Base-by-base conservation (phyloP, 2,797 vertebrate species). In the Sebastes oblongus region DNA sequence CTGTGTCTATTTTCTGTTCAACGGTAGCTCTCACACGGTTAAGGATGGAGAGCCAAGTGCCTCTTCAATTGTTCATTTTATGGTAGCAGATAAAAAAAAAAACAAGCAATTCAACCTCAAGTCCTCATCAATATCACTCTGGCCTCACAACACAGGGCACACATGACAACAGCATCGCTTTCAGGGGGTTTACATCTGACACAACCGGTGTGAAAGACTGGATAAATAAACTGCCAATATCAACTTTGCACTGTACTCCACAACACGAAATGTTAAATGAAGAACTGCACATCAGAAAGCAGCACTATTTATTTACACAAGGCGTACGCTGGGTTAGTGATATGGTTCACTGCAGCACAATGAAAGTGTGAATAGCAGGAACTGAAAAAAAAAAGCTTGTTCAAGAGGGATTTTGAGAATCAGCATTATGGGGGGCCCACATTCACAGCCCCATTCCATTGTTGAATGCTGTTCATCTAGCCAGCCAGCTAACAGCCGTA, bases 361-460 rank as follows among this genome's bases (percentile, higher is more conserved):
- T 89, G 86, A 75, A 73, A 79, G 72, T 81, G 72, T 89, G 89
- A 92, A 89, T 82, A 78, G 69, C 88, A 88, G 86, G 82, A 87
- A 87, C 73, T 85, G 83, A 68, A 86, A 91, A 89, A n/a, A 88
- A 83, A 88, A 82, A 77, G 86, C 87, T 85, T 88, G 89, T 91
- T 77, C 60, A 60, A 85, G 80, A 80, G 87, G 85, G 93, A 94
- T 94, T 94, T 89, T 77, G 84, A 91, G 75, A 68, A 91, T 94
- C 93, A 95, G 94, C 94, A 93, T 86, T 91, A 89, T 78, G 68
- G 88, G 92, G 88, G 89, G 88, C 79, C 89, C 85, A 81, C 83
- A 73, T 66, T 92, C 70, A 85, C 85, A 91, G 87, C 88, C 77
- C 84, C 78, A 73, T 66, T 86, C 80, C 78, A 84, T 86, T 90